Base-by-base conservation (phyloP, 2,113 vertebrate genomes). In the Patagioenas fasciata region DNA sequence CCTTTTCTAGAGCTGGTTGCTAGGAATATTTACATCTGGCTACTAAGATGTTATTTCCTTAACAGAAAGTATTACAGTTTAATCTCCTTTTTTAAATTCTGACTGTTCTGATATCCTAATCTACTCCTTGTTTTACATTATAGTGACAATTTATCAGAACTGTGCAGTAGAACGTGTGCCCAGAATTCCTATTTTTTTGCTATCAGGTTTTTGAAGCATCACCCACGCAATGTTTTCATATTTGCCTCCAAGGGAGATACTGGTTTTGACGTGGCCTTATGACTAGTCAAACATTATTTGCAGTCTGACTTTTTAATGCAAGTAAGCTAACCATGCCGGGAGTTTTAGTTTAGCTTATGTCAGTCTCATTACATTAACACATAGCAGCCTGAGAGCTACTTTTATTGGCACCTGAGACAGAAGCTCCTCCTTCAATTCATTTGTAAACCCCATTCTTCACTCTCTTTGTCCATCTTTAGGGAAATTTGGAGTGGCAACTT, bases 201-300 rank as follows among this genome's bases (percentile, higher is more conserved):
- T 71, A 53, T 42, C 58, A 17, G 36, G 32, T 88, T 38, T 85
- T 25, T 44, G 24, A 79, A 66, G 47, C 74, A 75, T 48, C 14
- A 64, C 72, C 69, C 73, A 65, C 4, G 1, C 48, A 44, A 38
- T 38, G 31, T 54, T 85, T 74, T 44, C 38, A 2, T 66, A 67
- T 66, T 58, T 91, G 42, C 47, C 83, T 61, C 31, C 20, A 25
- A 56, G 74, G 86, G 66, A 58, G 81, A 66, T 40, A 79, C 54
- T 73, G 34, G 1, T 81, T 83, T 78, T 83, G 84, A 51, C 4
- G 0, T 80, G 67, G 53, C 65, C 80, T 85, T 85, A 32, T 28
- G 56, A 85, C 14, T 75, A 89, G 84, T 80, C 95, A 91, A 42
- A 78, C 60, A 57, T 50, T 73, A 25, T 88, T 89, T 95, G 42